Conservation (phyloP, 2,797 vertebrate species). For the Kryptopterus vitreolus region DNA sequence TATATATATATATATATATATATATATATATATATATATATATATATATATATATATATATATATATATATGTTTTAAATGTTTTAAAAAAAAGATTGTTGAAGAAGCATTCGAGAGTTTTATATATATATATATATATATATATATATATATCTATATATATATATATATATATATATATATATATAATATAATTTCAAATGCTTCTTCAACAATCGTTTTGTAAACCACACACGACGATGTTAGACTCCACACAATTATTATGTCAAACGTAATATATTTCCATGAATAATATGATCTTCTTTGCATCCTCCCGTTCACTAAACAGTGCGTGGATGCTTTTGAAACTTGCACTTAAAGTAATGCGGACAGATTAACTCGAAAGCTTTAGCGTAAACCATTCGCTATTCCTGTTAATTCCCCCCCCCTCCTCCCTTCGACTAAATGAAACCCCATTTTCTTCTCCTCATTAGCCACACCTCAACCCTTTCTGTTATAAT, state of each 20-base stretch:
- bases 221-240: not conserved
- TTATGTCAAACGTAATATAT: not conserved
- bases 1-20: not conserved
- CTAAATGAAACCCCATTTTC: slow-evolving; percentile 27
- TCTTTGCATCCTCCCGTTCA: not conserved
- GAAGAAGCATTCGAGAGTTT: no score
- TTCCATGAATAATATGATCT: not conserved
- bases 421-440: slow-evolving; percentile 8
- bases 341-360: slow-evolving; percentile 28
- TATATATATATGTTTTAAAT: no score
- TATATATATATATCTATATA: no score
- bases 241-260: not conserved
- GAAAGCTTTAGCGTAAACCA: slow-evolving; percentile 25
- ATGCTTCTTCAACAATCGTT: not conserved
- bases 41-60: no score
- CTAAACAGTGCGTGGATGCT: not conserved
- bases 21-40: no score
- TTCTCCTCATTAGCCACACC: slow-evolving; percentile 34
- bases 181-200: not conserved
- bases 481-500: slow-evolving; percentile 63
- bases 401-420: slow-evolving; percentile 30
- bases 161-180: no score
- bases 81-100: no score
- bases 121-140: not conserved
- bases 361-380: slow-evolving; percentile 33